These are phyloP conservation scores for Dasypogon diadema DNA, from an alignment of 2,888 invertebrate species.

Conservation along the genomic window DNA sequence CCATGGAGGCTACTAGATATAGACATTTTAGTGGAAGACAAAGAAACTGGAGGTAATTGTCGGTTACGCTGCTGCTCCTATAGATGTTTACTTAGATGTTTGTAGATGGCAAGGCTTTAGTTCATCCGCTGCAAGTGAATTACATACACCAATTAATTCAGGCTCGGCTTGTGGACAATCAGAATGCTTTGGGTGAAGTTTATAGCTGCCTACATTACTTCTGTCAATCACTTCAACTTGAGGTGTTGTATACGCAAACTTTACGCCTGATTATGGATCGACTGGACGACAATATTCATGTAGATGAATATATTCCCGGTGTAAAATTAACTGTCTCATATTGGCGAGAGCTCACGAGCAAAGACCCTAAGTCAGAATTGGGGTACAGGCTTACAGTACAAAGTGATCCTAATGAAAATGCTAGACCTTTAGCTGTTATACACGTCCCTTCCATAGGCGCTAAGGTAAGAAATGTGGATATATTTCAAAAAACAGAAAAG, in stretches of 20 bases:
- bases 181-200: conserved; percentile 83
- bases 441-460: conserved; percentile 73
- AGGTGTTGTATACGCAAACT: conserved; percentile 90
- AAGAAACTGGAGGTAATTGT: conserved; percentile 90
- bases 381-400: conserved; percentile 91
- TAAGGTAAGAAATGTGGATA: conserved; percentile 60
- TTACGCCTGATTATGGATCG: conserved; percentile 88
- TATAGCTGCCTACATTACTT: conserved; percentile 91
- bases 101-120: conserved; percentile 92
- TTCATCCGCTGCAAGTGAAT: conserved; percentile 92
- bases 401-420: conserved; percentile 85
- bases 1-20: conserved; percentile 97
- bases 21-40: conserved; percentile 95
- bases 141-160: conserved; percentile 96
- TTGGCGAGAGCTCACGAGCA: conserved; percentile 76
- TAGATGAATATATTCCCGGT: conserved; percentile 92
- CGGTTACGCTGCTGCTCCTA: background rate
- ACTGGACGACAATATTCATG: conserved; percentile 87
- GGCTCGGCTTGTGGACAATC: conserved; percentile 80
- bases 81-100: conserved; percentile 52
- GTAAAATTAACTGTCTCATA: conserved; percentile 92
- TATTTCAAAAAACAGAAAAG: background rate
- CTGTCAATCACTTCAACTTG: conserved; percentile 94
- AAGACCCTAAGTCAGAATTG: conserved; percentile 85
- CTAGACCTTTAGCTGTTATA: conserved; percentile 79